Evolutionary conservation across 2,113 vertebrate species (phyloP), one percentile per base, ranked within the genome.

Genomic region (Orthochromis indermauri): DNA sequence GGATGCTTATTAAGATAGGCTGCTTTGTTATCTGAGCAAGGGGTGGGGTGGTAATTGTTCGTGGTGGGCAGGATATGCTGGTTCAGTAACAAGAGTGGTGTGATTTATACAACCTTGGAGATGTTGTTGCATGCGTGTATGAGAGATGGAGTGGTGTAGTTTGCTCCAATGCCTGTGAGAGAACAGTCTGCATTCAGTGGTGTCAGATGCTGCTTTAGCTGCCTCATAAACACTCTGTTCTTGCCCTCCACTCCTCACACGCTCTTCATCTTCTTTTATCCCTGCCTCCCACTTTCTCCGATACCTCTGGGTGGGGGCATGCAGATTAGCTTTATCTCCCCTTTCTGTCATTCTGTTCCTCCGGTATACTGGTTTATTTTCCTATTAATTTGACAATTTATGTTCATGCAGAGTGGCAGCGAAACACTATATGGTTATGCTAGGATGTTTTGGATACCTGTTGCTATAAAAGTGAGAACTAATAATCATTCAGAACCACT

Each of bases 1-100:
- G 96, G 95, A 94, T 94, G 95, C 96, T 96, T 96, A 96, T 97
- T 96, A 96, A 95, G 95, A 96, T 95, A 94, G 94, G 94, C 96
- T 92, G 95, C 95, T 96, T 97, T 95, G 95, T 96, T 96, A 96
- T 96, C 94, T 79, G 95, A 95, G 95, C 88, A 61, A 90, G 82
- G 92, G 91, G 89, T 91, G 92, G 93, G 91, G 86, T 91, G 93
- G 91, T 96, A 96, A 97, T 97, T 96, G 96, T 96, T 95, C 84
- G 90, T 94, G 88, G 94, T 95, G 93, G 95, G 95, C 94, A 94
- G 93, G 95, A 96, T 95, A 91, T 93, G 95, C 94, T 95, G 94
- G 92, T 96, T 96, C 91, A 94, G 94, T 94, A 94, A 92, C 91
- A 87, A 83, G 90, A 94, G 91, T 85, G 89, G 85, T 87, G 87